These are phyloP conservation scores for Microctenopoma steveboyesi DNA, from an alignment of 2,797 vertebrate genomes.

Conservation along the genomic window DNA sequence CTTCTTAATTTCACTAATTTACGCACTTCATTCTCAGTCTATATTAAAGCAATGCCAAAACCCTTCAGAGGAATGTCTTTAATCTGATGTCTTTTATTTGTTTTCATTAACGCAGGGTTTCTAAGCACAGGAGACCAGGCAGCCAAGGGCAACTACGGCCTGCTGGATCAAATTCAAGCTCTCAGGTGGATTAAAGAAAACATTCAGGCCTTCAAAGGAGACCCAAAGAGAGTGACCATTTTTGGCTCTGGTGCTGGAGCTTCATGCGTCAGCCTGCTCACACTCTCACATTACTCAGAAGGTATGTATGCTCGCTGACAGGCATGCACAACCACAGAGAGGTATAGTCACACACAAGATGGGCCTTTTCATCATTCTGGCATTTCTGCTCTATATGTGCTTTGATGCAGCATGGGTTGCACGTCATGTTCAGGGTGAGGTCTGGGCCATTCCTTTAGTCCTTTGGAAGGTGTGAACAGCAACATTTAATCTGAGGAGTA, in stretches of 20 bases:
- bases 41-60: constrained; percentile 19
- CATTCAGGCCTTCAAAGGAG: constrained; percentile 94
- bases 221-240: constrained; percentile 95
- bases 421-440: not conserved
- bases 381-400: not conserved
- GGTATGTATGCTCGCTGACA: constrained; percentile 76
- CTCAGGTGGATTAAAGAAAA: constrained; percentile 98
- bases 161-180: constrained; percentile 97
- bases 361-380: not conserved
- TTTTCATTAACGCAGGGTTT: constrained; percentile 84
- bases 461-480: not conserved
- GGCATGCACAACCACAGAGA: not conserved
- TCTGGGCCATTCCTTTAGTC: not conserved
- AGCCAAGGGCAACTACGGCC: constrained; percentile 96
- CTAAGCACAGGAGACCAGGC: constrained; percentile 97
- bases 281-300: constrained; percentile 98
- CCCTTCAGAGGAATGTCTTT: constrained; percentile 4
- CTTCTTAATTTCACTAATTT: not conserved
- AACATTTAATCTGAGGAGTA: not conserved
- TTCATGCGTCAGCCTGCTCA: constrained; percentile 95
- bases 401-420: not conserved
- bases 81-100: constrained; percentile 25
- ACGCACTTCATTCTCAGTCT: not conserved
- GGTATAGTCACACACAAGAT: not conserved
- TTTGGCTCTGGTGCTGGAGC: constrained; percentile 97